These are phyloP conservation scores for Campoletis raptor DNA, from an alignment of 2,888 invertebrate genomes.

Conservation along the genomic window DNA sequence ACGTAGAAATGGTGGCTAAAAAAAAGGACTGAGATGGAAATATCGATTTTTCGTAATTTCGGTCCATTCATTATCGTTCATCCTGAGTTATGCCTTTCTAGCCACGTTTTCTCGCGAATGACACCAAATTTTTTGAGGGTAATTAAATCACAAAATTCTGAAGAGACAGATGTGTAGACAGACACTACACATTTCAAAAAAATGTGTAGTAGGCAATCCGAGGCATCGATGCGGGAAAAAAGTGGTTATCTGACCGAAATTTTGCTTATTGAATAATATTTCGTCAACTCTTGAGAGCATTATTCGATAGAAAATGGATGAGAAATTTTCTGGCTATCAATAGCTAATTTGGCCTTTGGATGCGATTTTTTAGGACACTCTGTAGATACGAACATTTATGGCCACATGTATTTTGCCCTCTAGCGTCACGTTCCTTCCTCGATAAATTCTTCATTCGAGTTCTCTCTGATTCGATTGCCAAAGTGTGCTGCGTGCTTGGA, in stretches of 20 bases:
- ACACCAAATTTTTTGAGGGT: background rate
- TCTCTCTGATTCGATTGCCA: conserved; percentile 50
- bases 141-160: background rate
- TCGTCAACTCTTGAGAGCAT: background rate
- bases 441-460: conserved; percentile 35
- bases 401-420: conserved; percentile 5
- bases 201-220: too few species aligned
- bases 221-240: too few species aligned
- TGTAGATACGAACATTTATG: background rate
- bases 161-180: too few species aligned
- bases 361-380: background rate
- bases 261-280: background rate
- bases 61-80: background rate
- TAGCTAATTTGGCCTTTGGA: background rate
- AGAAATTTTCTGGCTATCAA: background rate
- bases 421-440: conserved; percentile 9
- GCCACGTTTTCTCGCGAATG: background rate
- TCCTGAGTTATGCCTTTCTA: background rate
- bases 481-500: conserved; percentile 21
- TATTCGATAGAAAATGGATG: background rate
- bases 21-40: background rate
- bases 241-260: too few species aligned
- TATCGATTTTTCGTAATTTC: background rate
- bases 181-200: too few species aligned
- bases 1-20: background rate